These are phyloP conservation scores for Cettia cetti DNA, from an alignment of 2,113 vertebrate genomes.

Conservation along the genomic window DNA sequence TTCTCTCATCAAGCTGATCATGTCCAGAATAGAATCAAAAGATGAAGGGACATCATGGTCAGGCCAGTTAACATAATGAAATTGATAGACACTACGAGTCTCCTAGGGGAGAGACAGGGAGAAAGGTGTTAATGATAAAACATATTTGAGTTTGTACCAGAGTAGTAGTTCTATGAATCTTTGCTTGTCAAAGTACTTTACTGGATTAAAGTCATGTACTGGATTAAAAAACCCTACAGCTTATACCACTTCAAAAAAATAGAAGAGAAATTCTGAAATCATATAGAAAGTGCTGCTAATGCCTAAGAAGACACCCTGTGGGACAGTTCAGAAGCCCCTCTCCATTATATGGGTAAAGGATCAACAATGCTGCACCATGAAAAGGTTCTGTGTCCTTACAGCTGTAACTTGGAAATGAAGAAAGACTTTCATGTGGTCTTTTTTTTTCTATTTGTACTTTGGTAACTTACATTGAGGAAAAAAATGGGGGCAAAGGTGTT, in stretches of 20 bases:
- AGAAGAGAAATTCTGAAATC: not conserved
- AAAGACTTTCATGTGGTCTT: not conserved
- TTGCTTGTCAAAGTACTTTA: too few relatives aligned
- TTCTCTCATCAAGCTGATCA: slow-evolving; percentile 96
- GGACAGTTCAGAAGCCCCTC: not conserved
- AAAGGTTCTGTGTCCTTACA: not conserved
- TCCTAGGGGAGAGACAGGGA: slow-evolving; percentile 72
- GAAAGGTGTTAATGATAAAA: not conserved
- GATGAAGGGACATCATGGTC: slow-evolving; percentile 97
- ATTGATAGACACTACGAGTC: slow-evolving; percentile 89
- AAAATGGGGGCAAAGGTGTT: not conserved
- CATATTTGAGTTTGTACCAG: not conserved
- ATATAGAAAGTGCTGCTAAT: not conserved
- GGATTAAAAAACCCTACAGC: not conserved
- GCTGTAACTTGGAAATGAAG: not conserved
- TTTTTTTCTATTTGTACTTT: not conserved
- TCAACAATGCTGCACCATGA: not conserved
- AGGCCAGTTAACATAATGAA: slow-evolving; percentile 98
- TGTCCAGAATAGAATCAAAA: slow-evolving; percentile 97
- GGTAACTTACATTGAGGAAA: not conserved
- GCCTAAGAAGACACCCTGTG: not conserved
- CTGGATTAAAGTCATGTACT: not conserved
- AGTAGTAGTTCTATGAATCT: not conserved
- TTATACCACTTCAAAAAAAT: not conserved
- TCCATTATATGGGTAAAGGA: not conserved